Base-by-base conservation (phyloP, 1,140 invertebrate species). In the Drosophila gunungcola region DNA sequence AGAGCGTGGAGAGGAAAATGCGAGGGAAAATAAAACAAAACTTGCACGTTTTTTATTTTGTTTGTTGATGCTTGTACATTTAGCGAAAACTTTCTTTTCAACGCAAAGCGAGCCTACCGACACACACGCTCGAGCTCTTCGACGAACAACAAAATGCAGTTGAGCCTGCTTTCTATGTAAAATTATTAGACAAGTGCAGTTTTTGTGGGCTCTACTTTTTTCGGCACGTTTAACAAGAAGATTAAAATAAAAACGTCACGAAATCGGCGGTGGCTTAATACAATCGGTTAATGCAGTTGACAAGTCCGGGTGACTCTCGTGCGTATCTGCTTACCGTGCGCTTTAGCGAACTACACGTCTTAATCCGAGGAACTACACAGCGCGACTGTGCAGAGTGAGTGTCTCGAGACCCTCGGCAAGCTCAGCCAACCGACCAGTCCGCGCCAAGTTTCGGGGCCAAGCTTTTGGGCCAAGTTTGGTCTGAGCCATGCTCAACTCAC, bases 1-100 rank as follows among this genome's bases (percentile, higher is more conserved):
- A 58, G 55, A 65, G 49, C 63, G 58, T 67, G 46, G 21, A 48
- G 58, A 88, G 61, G 79, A 88, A 88, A 88, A 76, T 88, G 58
- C 62, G 48, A 65, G 61, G 67, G 52, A 74, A 80, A 83, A 89
- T 67, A 88, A 88, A 83, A 69, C 67, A 60, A 79, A 73, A 65
- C 48, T 65, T 63, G 56, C 74, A 43, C 55, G 78, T 63, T 86
- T 81, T 84, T 69, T 48, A 55, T 43, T 73, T 75, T 73, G 68
- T 61, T 88, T 86, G 56, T 88, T 80, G 51, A 77, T 78, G 67
- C 65, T 84, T 79, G 78, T 75, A 78, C 62, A 62, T 82, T 83
- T 68, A 73, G 80, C 76, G 21, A 55, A 84, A 88, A 88, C 83
- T 88, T 88, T 88, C 83, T 88, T 83, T 88, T 88, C 58, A 68